These are phyloP conservation scores for Microtus richardsoni DNA, from an alignment of 2,113 vertebrate genomes.

Conservation along the genomic window DNA sequence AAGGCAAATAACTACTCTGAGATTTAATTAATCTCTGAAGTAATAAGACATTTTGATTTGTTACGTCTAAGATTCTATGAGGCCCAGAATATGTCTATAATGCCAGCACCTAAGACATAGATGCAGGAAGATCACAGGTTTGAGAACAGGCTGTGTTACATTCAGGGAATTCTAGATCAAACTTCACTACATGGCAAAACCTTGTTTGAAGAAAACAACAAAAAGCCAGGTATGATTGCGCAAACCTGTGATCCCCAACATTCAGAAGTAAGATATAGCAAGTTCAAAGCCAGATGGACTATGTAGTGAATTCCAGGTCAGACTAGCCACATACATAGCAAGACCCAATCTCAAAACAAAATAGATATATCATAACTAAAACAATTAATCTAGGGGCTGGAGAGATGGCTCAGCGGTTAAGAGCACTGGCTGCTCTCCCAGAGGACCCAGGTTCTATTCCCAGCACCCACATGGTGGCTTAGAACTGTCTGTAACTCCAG, in stretches of 20 bases:
- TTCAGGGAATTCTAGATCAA: background rate
- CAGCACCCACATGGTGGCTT: no score
- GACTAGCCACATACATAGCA: background rate
- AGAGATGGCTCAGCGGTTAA: no score
- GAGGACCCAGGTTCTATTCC: no score
- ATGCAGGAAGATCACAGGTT: background rate
- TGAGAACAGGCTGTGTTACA: background rate
- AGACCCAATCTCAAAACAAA: background rate
- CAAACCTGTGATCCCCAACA: background rate
- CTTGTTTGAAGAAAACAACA: background rate
- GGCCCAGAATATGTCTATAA: background rate
- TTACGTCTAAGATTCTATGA: slow-evolving; percentile 50
- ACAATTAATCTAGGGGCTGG: background rate
- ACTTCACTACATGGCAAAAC: background rate
- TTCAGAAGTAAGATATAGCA: background rate
- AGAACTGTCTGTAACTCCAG: no score
- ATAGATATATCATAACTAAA: background rate
- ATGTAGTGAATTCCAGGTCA: background rate
- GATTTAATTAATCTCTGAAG: slow-evolving; percentile 9
- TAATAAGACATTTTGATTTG: slow-evolving; percentile 29
- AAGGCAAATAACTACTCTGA: slow-evolving; percentile 6
- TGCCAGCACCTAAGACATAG: background rate
- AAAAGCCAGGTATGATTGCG: background rate
- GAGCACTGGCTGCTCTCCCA: no score
- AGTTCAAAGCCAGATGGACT: background rate